Evolutionary conservation across 1,140 invertebrate genomes (phyloP), one percentile per base, ranked within the genome.

Genomic region (Ostrea edulis): DNA sequence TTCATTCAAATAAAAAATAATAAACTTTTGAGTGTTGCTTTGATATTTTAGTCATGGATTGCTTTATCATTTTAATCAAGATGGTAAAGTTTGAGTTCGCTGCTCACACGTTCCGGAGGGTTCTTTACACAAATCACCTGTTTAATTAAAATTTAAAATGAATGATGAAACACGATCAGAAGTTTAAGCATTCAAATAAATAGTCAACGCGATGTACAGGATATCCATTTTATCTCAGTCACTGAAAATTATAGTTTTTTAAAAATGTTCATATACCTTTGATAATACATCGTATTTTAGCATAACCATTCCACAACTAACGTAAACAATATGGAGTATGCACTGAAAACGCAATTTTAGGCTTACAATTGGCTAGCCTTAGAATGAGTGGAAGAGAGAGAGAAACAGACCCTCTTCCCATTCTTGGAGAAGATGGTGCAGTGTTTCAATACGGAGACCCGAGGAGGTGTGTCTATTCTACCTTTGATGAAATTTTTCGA

Each of bases 341-440:
- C 68, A 25, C 22, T 17, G 29, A 71, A 71, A 8, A 35, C 12
- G 29, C 29, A 29, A 35, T 9, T 17, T 14, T 62, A 77, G 22
- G 11, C 12, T 5, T 14, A 29, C 20, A 68, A 77, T 4, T 12
- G 55, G 55, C 17, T 20, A 62, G n/a, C 55, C 9, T 77, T 12
- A 77, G 29, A 25, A 77, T 77, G 68, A 77, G 68, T 77, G 29
- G 68, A 77, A 22, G 9, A 77, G 68, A 77, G 12, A 77, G 68
- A 77, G 35, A 5, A 29, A 77, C 9, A 25, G 68, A 77, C 25
- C 68, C 68, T 85, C 84, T 85, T 62, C 84, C 54, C 22, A 58
- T 85, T 85, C 29, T 85, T 11, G 84, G 84, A 25, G 84, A 85
- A 85, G 54, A 85, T 85, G 84, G 58, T 12, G 54, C 68, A 77